Conservation (phyloP, 2,888 invertebrate species). For the Epirrhoe alternata region DNA sequence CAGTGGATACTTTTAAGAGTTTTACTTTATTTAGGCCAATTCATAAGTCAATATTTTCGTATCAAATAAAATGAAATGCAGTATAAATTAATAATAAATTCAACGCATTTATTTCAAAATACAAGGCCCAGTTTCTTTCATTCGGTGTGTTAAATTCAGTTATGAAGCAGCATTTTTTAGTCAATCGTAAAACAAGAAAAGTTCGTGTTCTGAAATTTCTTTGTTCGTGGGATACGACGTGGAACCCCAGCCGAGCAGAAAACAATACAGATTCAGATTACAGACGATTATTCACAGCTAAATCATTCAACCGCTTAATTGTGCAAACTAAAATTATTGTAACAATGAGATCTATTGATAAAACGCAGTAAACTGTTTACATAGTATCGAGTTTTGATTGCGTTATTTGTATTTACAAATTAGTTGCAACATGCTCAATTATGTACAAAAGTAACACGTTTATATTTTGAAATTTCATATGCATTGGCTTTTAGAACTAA, state of each 20-base stretch:
- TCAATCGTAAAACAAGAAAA: too few species aligned
- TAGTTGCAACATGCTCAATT: background rate
- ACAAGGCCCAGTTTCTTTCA: too few species aligned
- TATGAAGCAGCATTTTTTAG: too few species aligned
- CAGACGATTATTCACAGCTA: background rate
- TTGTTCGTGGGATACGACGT: background rate
- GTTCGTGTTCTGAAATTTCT: too few species aligned
- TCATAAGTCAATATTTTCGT: background rate
- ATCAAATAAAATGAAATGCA: background rate
- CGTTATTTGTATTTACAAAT: slow-evolving; percentile 2
- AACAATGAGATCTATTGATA: slow-evolving; percentile 1
- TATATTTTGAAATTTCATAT: too few species aligned
- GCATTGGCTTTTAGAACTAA: too few species aligned
- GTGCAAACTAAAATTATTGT: background rate
- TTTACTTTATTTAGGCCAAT: slow-evolving; percentile 19
- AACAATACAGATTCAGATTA: background rate
- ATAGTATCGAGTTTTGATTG: background rate
- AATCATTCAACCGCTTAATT: background rate
- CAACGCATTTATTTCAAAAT: too few species aligned
- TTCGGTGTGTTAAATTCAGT: too few species aligned
- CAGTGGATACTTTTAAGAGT: slow-evolving; percentile 13
- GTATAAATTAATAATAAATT: background rate
- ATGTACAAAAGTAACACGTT: background rate
- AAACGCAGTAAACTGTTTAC: background rate
- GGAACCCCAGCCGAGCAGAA: background rate